Base-by-base conservation (phyloP, 2,888 invertebrate genomes). In the Drosophila percnosoma region DNA sequence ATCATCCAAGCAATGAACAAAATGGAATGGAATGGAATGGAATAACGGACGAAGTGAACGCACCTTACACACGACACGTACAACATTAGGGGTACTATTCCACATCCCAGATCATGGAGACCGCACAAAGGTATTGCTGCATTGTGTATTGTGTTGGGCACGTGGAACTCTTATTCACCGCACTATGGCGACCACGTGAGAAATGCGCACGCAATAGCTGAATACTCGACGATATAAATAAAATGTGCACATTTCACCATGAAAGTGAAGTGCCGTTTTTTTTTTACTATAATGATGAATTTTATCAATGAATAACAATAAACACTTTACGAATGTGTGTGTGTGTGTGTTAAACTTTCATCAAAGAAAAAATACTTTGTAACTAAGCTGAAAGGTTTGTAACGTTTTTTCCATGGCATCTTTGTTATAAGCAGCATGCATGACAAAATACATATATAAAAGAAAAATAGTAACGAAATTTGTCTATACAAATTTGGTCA, bases 11-110 rank as follows among this genome's bases (percentile, higher is more conserved):
- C 75, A 57, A 57, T 40, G n/a, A 57, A 29, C 29, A 55, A 13
- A 38, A 27, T 34, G 34, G 40, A 55, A 55, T 55, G 59, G 66
- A 81, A 75, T 70, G 34, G 38, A 55, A 55, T 55, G 59, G 66
- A 83, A 75, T 70, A 61, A 63, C 68, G 62, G 53, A 53, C 21
- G 24, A 75, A 61, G 63, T 71, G 82, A 87, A 89, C 89, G 87
- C 87, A 89, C 82, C 84, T 78, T 61, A 78, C 67, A 89, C 84
- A 78, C 84, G 71, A 77, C 74, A 61, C 24, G 13, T 24, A 8
- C 45, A 24, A 15, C 8, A 45, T 45, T 45, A 15, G 45, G 45
- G 8, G 21, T 24, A 45, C 45, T 24, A 45, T 4, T 24, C 45
- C 24, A 24, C 24, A 45, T 21, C 45, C 21, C n/a, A 40, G 40